Percentiles rank a stretch among this genome's conserved stretches.
These are phyloP conservation scores for Amphipoea oculea DNA, from an alignment of 2,888 invertebrate genomes.

Conservation along the genomic window DNA sequence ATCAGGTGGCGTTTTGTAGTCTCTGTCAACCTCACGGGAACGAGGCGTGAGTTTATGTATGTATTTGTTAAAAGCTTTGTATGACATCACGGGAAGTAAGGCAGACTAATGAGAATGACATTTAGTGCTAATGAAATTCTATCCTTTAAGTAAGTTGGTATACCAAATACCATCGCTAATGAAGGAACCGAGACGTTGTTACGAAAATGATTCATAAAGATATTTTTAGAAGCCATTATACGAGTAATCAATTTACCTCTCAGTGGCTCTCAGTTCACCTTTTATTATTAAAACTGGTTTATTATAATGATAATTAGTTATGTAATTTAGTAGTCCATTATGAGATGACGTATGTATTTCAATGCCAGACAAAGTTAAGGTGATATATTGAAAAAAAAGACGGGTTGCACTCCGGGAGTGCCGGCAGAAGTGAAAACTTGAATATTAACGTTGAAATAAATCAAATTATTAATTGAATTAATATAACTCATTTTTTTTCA, in stretches of 20 bases:
- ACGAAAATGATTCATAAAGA: constrained; percentile 18
- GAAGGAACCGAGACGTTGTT: neutral
- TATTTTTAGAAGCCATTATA: constrained; percentile 29
- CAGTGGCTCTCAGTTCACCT: neutral
- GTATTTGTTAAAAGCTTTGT: constrained; percentile 3
- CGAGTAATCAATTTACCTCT: neutral
- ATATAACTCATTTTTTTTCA: too few species aligned
- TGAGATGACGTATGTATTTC: neutral
- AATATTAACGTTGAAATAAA: too few species aligned
- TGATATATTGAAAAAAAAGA: too few species aligned
- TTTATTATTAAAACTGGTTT: constrained; percentile 12
- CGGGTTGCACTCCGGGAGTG: too few species aligned
- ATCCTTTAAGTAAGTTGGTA: constrained; percentile 27
- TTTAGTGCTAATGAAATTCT: constrained; percentile 37
- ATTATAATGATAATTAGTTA: constrained; percentile 2
- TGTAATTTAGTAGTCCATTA: neutral
- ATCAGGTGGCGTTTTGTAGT: neutral
- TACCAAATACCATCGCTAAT: constrained; percentile 3
- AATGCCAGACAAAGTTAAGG: constrained; percentile 4
- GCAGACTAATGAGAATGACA: constrained; percentile 28
- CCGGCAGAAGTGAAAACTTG: too few species aligned
- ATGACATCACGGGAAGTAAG: constrained; percentile 32
- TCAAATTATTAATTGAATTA: too few species aligned
- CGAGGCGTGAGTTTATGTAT: neutral
- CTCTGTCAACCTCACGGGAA: neutral